Evolutionary conservation across 2,113 vertebrate genomes (phyloP), one percentile per base, ranked within the genome.

Genomic region (Anarrhichthys ocellatus): DNA sequence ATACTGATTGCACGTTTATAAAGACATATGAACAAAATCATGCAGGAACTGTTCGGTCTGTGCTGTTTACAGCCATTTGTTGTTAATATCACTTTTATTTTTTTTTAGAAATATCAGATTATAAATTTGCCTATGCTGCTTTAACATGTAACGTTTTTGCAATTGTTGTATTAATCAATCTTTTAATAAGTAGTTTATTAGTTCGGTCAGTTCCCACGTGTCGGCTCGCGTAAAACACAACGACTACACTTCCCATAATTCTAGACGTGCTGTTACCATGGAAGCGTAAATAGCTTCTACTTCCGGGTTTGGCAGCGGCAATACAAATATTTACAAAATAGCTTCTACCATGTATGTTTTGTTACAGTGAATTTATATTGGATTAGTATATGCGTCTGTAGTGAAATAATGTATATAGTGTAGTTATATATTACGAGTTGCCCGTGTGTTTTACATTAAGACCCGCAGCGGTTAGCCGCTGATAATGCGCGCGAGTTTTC

Each of bases 401-500:
- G 1, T 72, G 29, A 54, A 15, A 17, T 17, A 27, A 24, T 3
- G 1, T 73, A 10, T 40, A 27, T 6, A 2, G 0, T 61, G 36
- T 65, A 6, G 34, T 5, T 61, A 0, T 24, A 18, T 68, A 27
- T 32, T 18, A 32, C 1, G 18, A 48, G 4, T 36, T n/a, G 5
- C 36, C 17, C 2, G 5, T 14, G 2, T 29, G 20, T 63, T 34
- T 4, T 4, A 1, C 24, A 15, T 11, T 11, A 42, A 14, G 20
- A 38, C 9, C 2, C 10, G 11, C 63, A 17, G 48, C 4, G 75
- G 38, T 87, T 94, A 93, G 90, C 90, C 94, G 95, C 94, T 93
- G 91, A 70, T 83, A 54, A 32, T 69, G 86, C 91, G 92, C 95
- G 95, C 92, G 94, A 93, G 75, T 90, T 95, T 95, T 95, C 87